Percentiles rank a stretch among this genome's conserved stretches.
These are phyloP conservation scores for Dascyllus trimaculatus DNA, from an alignment of 2,113 vertebrate genomes.

Conservation along the genomic window DNA sequence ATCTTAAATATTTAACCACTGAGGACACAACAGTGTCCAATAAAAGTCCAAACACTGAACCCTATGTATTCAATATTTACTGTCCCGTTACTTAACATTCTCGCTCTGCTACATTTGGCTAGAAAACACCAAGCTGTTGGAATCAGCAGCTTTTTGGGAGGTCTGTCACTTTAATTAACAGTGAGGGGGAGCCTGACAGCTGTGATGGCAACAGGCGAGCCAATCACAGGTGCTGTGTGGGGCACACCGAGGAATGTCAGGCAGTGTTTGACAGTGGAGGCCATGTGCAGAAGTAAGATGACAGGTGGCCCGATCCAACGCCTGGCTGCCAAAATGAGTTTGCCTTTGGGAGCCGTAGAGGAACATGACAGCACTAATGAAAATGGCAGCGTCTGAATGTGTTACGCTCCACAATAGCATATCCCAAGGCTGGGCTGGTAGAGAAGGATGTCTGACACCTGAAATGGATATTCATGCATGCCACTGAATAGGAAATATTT, in stretches of 20 bases:
- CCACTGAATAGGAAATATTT: not conserved
- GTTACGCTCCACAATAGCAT: slow-evolving; percentile 29
- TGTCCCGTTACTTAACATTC: slow-evolving; percentile 22
- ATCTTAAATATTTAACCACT: too few species aligned
- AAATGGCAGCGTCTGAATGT: slow-evolving; percentile 67
- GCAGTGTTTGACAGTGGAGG: slow-evolving; percentile 72
- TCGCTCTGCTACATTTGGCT: slow-evolving; percentile 17
- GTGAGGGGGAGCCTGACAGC: slow-evolving; percentile 73
- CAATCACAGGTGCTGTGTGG: slow-evolving; percentile 75
- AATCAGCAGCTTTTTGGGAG: slow-evolving; percentile 69
- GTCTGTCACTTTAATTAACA: slow-evolving; percentile 79
- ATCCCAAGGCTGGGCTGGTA: slow-evolving; percentile 14
- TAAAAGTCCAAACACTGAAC: not conserved
- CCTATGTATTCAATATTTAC: slow-evolving; percentile 11
- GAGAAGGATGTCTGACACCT: not conserved
- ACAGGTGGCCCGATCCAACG: slow-evolving; percentile 78
- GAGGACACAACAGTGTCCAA: not conserved
- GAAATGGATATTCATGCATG: slow-evolving; percentile 23
- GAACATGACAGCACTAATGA: slow-evolving; percentile 68
- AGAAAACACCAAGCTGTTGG: slow-evolving; percentile 38
- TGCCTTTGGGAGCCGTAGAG: slow-evolving; percentile 59
- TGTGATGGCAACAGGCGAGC: slow-evolving; percentile 70
- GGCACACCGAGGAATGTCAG: slow-evolving; percentile 64
- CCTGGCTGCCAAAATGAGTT: slow-evolving; percentile 72
- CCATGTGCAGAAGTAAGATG: slow-evolving; percentile 77